Percentiles rank a stretch among this genome's conserved stretches.
These are phyloP conservation scores for Chromis chromis DNA, from an alignment of 2,797 vertebrate species.

Conservation along the genomic window DNA sequence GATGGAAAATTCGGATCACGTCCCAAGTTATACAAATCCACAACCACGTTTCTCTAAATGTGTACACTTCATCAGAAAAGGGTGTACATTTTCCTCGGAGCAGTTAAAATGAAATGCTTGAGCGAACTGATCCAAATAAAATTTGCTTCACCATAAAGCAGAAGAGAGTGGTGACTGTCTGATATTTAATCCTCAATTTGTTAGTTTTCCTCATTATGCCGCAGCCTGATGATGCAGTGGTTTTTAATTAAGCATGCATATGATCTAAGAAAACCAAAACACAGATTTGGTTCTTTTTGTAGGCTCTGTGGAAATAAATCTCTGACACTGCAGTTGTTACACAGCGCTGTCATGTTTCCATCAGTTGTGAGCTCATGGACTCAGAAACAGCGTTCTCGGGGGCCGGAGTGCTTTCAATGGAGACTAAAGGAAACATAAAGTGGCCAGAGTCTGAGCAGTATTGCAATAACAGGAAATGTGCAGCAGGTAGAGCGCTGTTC, in stretches of 20 bases:
- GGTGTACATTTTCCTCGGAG: slow-evolving; percentile 63
- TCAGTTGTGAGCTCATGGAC: slow-evolving; percentile 24
- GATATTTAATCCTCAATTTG: slow-evolving; percentile 68
- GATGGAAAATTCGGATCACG: slow-evolving; percentile 79
- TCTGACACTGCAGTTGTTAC: slow-evolving; percentile 9
- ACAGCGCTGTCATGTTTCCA: slow-evolving; percentile 26
- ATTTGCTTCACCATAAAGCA: slow-evolving; percentile 54
- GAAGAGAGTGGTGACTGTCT: slow-evolving; percentile 55
- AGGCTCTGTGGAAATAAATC: slow-evolving; percentile 39
- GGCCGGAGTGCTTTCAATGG: slow-evolving; percentile 32
- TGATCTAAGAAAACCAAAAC: slow-evolving; percentile 32
- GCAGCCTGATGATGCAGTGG: slow-evolving; percentile 26
- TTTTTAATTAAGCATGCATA: slow-evolving; percentile 42
- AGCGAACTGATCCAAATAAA: slow-evolving; percentile 60
- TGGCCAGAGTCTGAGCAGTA: slow-evolving; percentile 30
- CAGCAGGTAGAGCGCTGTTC: slow-evolving; percentile 70
- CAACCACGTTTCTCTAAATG: slow-evolving; percentile 65
- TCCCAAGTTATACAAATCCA: slow-evolving; percentile 69
- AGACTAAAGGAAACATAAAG: slow-evolving; percentile 41
- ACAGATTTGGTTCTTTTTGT: slow-evolving; percentile 30
- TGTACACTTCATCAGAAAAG: slow-evolving; percentile 67
- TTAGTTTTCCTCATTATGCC: slow-evolving; percentile 57
- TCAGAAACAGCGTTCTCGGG: slow-evolving; percentile 5
- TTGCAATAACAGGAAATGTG: slow-evolving; percentile 73
- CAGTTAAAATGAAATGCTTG: slow-evolving; percentile 64